Evolutionary conservation across 2,113 vertebrate species (phyloP).

Genomic region (Meles meles): DNA sequence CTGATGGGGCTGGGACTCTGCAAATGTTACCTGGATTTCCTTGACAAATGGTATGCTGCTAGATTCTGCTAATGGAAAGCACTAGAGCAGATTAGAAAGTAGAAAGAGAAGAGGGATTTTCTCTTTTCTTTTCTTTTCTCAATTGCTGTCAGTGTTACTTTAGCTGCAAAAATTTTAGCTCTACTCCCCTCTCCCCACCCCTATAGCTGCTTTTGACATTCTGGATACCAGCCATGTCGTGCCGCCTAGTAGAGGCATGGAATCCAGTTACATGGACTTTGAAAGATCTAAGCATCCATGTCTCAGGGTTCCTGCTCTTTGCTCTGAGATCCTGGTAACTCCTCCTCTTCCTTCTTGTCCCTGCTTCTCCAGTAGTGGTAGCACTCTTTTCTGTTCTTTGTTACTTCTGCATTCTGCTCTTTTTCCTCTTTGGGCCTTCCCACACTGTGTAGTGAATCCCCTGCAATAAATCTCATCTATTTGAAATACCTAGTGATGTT

Average conservation of each 20-base stretch:
- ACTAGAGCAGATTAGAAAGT: neutral
- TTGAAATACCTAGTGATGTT: neutral
- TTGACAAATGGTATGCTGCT: neutral
- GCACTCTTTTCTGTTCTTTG: neutral
- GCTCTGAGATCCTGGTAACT: no score
- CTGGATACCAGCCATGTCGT: neutral
- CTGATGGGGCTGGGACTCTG: neutral
- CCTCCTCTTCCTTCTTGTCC: neutral
- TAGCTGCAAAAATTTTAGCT: neutral
- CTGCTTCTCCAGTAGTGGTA: no score
- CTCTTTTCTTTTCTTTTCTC: no score
- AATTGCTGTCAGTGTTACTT: neutral
- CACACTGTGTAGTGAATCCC: neutral
- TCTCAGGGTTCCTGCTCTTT: neutral
- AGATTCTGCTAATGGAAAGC: neutral
- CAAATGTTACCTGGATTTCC: neutral
- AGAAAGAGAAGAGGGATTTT: neutral
- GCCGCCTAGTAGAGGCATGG: neutral
- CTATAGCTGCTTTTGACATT: neutral
- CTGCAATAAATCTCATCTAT: no score
- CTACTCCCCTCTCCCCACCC: rapidly evolving
- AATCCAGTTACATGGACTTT: neutral
- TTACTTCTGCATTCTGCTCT: neutral
- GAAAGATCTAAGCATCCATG: neutral
- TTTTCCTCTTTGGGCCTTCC: neutral